phyloP scores from a whole-genome alignment of 30 jellyfish, hydroid and myxozoan genomes.

The Turritopsis dohrnii region DNA sequence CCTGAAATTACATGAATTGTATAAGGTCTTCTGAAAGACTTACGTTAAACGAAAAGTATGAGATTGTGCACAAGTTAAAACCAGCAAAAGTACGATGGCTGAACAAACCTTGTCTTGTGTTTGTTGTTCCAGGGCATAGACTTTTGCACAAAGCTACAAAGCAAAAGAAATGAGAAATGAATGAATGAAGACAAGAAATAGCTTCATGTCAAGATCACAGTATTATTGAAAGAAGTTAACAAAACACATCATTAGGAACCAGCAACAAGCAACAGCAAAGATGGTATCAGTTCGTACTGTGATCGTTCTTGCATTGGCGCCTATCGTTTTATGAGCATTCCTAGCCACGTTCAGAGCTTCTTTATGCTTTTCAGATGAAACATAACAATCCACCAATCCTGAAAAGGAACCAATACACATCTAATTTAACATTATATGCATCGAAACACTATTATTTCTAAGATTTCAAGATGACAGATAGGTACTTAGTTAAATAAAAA shows the following conservation, averaged over 20 bases:
- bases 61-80: background rate
- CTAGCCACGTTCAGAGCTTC: slow-evolving; percentile 90
- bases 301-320: slow-evolving; percentile 86
- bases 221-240: too few relatives aligned
- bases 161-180: background rate
- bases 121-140: slow-evolving; percentile 55
- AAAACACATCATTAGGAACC: too few relatives aligned
- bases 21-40: background rate
- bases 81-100: background rate
- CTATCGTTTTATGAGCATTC: slow-evolving; percentile 86
- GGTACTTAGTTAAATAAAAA: too few relatives aligned
- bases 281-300: slow-evolving; percentile 65
- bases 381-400: slow-evolving; percentile 94
- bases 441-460: too few relatives aligned
- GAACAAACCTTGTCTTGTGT: slow-evolving; percentile 65
- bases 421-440: too few relatives aligned
- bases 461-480: too few relatives aligned
- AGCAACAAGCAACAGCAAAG: too few relatives aligned
- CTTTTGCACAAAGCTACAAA: slow-evolving; percentile 81
- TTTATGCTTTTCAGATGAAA: slow-evolving; percentile 64
- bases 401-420: background rate
- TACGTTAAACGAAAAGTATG: background rate
- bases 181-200: too few relatives aligned
- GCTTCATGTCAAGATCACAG: too few relatives aligned
- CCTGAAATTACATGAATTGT: slow-evolving; percentile 41